Evolutionary conservation across 2,797 vertebrate genomes (phyloP).

Genomic region (Etheostoma nigrum): DNA sequence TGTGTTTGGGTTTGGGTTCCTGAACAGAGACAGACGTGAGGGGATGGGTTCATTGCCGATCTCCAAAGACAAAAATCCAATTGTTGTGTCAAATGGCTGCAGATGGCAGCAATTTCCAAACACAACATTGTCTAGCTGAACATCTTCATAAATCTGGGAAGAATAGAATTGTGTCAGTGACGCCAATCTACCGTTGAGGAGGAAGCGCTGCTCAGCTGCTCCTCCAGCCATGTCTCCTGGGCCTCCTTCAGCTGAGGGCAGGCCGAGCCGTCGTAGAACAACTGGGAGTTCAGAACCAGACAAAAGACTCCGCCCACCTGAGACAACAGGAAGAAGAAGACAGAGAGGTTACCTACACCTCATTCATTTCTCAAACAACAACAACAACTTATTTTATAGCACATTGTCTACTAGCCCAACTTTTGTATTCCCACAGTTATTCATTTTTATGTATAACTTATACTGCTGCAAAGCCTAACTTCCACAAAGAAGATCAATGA

Average conservation of each 20-base stretch:
- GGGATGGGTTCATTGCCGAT: neutral
- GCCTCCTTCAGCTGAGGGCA: slow-evolving; percentile 88
- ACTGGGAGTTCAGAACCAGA: slow-evolving; percentile 96
- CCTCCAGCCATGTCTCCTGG: slow-evolving; percentile 93
- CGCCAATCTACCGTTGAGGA: slow-evolving; percentile 62
- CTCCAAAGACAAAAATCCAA: slow-evolving; percentile 18
- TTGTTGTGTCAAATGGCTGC: slow-evolving; percentile 7
- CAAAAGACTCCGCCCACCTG: slow-evolving; percentile 92
- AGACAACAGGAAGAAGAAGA: slow-evolving; percentile 14
- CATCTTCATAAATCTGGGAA: slow-evolving; percentile 17
- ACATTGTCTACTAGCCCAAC: neutral
- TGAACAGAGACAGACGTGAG: slow-evolving; percentile 44
- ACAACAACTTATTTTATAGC: neutral
- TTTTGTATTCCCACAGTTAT: neutral
- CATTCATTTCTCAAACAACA: neutral
- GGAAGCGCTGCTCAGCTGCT: slow-evolving; percentile 85
- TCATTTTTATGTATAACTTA: neutral
- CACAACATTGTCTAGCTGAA: neutral
- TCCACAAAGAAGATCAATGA: neutral
- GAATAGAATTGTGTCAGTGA: slow-evolving; percentile 10
- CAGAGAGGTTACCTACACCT: neutral
- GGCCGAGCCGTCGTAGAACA: slow-evolving; percentile 88
- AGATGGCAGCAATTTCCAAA: slow-evolving; percentile 12
- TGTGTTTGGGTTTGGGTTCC: slow-evolving; percentile 84
- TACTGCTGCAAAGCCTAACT: neutral